A percentile compares a stretch with the other conserved stretches of the same genome.
Conservation (phyloP, 2,888 invertebrate species). For the Aricia artaxerxes region DNA sequence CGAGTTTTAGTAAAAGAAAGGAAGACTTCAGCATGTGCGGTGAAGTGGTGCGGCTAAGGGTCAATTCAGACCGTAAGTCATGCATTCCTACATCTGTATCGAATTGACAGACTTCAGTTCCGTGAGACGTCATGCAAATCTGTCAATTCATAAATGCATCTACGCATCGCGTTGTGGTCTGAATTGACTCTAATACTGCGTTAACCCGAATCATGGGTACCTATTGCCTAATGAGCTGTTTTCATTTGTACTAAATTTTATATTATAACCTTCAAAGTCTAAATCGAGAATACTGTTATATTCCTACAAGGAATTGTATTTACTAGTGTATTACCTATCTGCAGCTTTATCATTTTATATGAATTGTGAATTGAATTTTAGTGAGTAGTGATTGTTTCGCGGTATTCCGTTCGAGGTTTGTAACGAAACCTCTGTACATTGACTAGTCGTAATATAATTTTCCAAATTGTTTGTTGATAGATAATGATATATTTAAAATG, state of each 20-base stretch:
- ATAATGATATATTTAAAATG: slow-evolving; percentile 44
- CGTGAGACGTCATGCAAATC: too few species aligned
- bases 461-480: slow-evolving; percentile 32
- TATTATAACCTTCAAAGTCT: neutral
- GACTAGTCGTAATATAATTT: slow-evolving; percentile 1
- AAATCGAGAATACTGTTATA: slow-evolving; percentile 27
- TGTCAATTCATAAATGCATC: too few species aligned
- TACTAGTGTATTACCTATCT: slow-evolving; percentile 10
- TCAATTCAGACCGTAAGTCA: too few species aligned
- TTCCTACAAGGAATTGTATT: slow-evolving; percentile 38
- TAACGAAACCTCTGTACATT: slow-evolving; percentile 5
- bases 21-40: neutral
- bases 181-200: neutral
- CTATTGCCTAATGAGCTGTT: neutral
- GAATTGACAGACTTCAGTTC: too few species aligned
- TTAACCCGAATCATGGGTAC: neutral
- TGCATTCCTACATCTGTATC: too few species aligned
- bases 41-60: neutral
- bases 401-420: slow-evolving; percentile 1
- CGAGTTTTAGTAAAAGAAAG: too few species aligned
- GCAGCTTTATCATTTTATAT: slow-evolving; percentile 10
- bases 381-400: slow-evolving; percentile 17
- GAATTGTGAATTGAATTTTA: slow-evolving; percentile 32
- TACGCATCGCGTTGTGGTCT: too few species aligned
- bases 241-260: slow-evolving; percentile 12